Base-by-base conservation (phyloP, 2,797 vertebrate species). In the Dryobates pubescens region DNA sequence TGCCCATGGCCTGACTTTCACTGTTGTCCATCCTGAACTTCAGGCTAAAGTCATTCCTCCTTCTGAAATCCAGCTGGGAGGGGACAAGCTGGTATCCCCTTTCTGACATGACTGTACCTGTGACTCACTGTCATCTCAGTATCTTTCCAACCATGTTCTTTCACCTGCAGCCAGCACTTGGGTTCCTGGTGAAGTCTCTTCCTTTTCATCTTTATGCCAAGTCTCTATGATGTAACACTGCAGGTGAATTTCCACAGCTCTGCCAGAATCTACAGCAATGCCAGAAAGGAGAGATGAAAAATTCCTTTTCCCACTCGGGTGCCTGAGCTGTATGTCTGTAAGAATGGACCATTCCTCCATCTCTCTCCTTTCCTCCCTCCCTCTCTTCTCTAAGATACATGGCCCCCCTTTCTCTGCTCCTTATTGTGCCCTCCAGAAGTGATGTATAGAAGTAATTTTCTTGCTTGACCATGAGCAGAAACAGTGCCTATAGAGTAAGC, bases 181-280 rank as follows among this genome's bases (percentile, higher is more conserved):
- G 18, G 54, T 94, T 82, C 38, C 56, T 89, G 64, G 30, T 63
- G 77, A 96, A 96, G 51, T 70, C 34, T 90, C 85, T 82, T 95
- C 70, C 78, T 96, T 90, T 95, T 78, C 89, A 68, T 63, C 4
- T 73, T 72, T 65, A 29, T 88, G 64, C 79, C 79, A 82, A 70
- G 73, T 51, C 70, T 10, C 51, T 73, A 14, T 96, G 95, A 96
- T 96, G 92, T 92, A 97, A 97, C 41, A 86, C 10, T 5, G 3
- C 59, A 88, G 68, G 72, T 91, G 88, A 90, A 97, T 97, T 97
- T 92, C 96, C 81, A 94, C 88, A 94, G 71, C 47, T 61, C 69
- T 91, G 74, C 43, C 80, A 69, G 59, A 81, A 92, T 53, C 51
- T 64, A 53, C 32, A 34, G 18, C 5, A 6, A 41, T 63, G 64